phyloP scores from a whole-genome alignment of 1,140 invertebrate genomes.

The Berghia stephanieae region DNA sequence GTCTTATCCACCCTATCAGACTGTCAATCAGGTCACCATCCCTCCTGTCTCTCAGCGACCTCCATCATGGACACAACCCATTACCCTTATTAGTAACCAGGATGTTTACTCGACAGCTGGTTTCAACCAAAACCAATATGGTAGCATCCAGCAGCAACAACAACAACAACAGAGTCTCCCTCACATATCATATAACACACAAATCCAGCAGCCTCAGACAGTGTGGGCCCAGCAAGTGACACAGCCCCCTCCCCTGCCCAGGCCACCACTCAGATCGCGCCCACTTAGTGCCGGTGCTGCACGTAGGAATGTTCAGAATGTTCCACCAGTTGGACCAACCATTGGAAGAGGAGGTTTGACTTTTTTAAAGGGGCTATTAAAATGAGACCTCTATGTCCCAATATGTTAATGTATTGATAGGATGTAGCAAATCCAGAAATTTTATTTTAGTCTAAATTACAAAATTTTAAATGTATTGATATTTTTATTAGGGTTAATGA shows the following conservation, averaged over 20 bases:
- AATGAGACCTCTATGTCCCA: too few species aligned
- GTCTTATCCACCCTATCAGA: too few species aligned
- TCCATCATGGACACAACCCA: slow-evolving; percentile 52
- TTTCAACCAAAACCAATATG: too few species aligned
- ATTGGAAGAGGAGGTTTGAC: too few species aligned
- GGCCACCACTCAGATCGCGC: slow-evolving; percentile 54
- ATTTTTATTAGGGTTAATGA: too few species aligned
- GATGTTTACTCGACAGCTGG: slow-evolving; percentile 34
- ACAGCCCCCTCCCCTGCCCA: slow-evolving; percentile 40
- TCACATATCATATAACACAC: slow-evolving; percentile 36
- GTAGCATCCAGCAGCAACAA: slow-evolving; percentile 6
- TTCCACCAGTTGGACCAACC: slow-evolving; percentile 15
- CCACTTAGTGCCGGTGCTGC: slow-evolving; percentile 60
- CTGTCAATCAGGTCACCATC: slow-evolving; percentile 57
- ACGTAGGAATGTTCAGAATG: slow-evolving; percentile 13
- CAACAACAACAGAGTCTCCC: slow-evolving; percentile 34
- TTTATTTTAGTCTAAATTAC: too few species aligned
- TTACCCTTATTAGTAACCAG: slow-evolving; percentile 45
- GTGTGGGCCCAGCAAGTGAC: slow-evolving; percentile 41
- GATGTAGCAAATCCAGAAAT: too few species aligned
- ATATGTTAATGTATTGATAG: too few species aligned
- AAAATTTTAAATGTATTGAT: too few species aligned
- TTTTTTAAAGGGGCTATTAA: too few species aligned
- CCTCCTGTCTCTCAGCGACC: slow-evolving; percentile 58
- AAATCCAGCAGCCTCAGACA: slow-evolving; percentile 30